A percentile compares a stretch with the other conserved stretches of the same genome.
Evolutionary conservation across 2,888 invertebrate species (phyloP).

Genomic region (Frankliniella fusca): DNA sequence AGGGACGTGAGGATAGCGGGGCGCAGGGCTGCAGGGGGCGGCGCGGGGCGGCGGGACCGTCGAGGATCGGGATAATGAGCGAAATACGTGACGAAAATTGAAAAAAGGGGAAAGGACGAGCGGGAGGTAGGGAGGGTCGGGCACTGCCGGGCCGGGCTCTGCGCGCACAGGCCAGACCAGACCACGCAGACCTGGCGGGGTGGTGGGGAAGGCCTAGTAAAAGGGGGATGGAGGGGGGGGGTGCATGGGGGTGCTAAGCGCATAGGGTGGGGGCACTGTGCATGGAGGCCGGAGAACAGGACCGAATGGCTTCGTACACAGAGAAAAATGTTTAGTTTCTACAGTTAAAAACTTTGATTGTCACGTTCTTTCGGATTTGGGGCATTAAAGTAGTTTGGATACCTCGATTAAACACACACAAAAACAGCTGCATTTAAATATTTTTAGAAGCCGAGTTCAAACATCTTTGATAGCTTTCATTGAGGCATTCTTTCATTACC

Average conservation of each 20-base stretch:
- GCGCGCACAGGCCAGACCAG: not conserved
- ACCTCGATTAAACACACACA: too few species aligned
- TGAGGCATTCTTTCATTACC: too few species aligned
- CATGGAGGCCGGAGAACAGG: too few species aligned
- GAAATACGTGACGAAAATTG: slow-evolving; percentile 23
- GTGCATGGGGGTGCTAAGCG: not conserved
- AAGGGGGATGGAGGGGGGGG: not conserved
- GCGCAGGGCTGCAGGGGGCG: not conserved
- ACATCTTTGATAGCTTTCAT: too few species aligned
- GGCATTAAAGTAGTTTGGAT: too few species aligned
- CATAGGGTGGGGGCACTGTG: not conserved
- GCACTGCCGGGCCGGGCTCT: not conserved
- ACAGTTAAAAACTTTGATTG: too few species aligned
- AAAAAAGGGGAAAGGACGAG: slow-evolving; percentile 7
- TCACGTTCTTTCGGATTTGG: too few species aligned
- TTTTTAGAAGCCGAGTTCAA: too few species aligned
- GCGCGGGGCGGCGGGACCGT: not conserved
- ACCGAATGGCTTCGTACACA: too few species aligned
- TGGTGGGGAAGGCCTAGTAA: not conserved
- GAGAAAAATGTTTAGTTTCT: too few species aligned
- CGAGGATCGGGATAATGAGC: slow-evolving; percentile 21
- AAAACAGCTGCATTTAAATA: too few species aligned
- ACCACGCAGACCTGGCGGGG: not conserved
- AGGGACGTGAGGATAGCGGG: not conserved
- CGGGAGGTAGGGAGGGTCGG: not conserved